These are phyloP conservation scores for Platycnemis pennipes DNA, from an alignment of 2,888 invertebrate genomes.

Conservation along the genomic window DNA sequence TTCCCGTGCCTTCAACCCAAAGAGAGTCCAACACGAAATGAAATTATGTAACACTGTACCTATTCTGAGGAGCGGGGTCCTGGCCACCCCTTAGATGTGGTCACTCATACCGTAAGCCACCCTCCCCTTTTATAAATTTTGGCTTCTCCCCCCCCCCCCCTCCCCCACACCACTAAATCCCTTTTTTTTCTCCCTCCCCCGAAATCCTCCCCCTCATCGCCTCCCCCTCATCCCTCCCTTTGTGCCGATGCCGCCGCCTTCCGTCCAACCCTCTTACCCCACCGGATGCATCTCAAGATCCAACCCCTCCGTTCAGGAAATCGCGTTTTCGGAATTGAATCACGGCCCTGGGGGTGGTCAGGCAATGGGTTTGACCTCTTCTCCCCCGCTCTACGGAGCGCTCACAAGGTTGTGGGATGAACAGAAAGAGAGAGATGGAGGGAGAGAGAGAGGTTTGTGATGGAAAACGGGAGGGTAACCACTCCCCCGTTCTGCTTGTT, in stretches of 20 bases:
- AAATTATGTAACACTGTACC: background rate
- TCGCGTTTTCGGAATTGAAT: conserved; percentile 62
- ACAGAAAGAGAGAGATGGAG: too few species aligned
- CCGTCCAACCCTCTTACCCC: background rate
- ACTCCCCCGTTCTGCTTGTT: background rate
- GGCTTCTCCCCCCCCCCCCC: background rate
- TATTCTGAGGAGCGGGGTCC: background rate
- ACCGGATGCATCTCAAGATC: background rate
- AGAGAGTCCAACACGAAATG: background rate
- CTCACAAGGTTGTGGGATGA: too few species aligned
- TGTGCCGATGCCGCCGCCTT: background rate
- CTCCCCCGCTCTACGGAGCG: background rate
- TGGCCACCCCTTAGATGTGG: background rate
- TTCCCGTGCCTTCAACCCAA: background rate
- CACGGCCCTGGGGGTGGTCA: conserved; percentile 52
- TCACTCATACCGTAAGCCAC: background rate
- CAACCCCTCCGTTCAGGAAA: conserved; percentile 33
- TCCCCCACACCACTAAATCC: background rate
- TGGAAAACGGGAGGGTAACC: conserved; percentile 17
- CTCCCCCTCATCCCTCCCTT: background rate
- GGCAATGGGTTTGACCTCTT: conserved; percentile 49
- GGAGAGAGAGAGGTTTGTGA: background rate
- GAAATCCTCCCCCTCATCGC: background rate
- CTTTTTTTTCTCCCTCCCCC: background rate
- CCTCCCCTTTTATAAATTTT: background rate